Evolutionary conservation across 2,113 vertebrate species (phyloP).

Genomic region (Panthera leo): DNA sequence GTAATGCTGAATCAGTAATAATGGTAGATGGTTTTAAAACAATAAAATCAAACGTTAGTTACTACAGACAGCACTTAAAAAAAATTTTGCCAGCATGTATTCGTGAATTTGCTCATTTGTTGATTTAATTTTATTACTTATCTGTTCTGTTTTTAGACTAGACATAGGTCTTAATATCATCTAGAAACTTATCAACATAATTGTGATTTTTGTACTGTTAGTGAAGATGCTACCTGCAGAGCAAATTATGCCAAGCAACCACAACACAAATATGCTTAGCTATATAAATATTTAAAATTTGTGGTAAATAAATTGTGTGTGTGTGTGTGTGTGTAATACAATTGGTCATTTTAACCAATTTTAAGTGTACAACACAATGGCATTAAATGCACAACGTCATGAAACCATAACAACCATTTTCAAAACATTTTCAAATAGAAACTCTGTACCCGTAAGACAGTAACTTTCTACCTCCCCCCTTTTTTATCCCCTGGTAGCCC

Average conservation of each 20-base stretch:
- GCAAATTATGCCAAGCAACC: not conserved
- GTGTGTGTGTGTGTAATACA: not conserved
- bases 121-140: not conserved
- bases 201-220: not conserved
- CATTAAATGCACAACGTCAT: not conserved
- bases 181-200: not conserved
- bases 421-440: not conserved
- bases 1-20: not conserved
- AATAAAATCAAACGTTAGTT: not conserved
- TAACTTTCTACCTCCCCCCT: accelerated
- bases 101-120: not conserved
- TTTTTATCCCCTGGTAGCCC: not conserved
- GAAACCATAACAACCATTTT: not conserved
- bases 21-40: not conserved
- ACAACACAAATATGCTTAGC: not conserved
- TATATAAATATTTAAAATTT: not conserved
- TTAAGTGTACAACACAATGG: not conserved
- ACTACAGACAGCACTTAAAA: not conserved
- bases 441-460: not conserved
- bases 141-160: not conserved
- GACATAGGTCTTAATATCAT: not conserved
- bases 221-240: not conserved
- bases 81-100: not conserved
- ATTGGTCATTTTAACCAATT: not conserved
- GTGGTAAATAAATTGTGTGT: not conserved